These are phyloP conservation scores for Sapayoa aenigma DNA, from an alignment of 2,113 vertebrate genomes.

Conservation along the genomic window DNA sequence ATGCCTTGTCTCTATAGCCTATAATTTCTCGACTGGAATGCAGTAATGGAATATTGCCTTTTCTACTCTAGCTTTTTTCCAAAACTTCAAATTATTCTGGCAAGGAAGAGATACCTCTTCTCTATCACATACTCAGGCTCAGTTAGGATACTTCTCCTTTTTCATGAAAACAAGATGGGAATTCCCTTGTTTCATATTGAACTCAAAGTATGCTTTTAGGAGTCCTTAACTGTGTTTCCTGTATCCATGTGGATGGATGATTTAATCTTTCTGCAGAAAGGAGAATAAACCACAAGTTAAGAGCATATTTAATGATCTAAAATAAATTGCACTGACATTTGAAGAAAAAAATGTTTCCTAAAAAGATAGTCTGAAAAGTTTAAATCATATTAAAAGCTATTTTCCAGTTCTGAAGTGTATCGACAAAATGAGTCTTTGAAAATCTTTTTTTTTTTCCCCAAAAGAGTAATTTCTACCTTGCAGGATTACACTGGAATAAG, in stretches of 20 bases:
- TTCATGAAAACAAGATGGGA: not conserved
- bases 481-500: not conserved
- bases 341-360: not conserved
- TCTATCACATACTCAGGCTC: not conserved
- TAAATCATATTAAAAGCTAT: not conserved
- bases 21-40: not conserved
- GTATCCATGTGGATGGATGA: not conserved
- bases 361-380: not conserved
- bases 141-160: not conserved
- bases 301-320: not conserved
- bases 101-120: not conserved
- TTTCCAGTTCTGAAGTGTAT: not conserved
- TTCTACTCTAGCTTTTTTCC: not conserved
- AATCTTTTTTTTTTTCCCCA: not conserved
- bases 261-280: not conserved
- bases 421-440: not conserved
- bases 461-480: not conserved
- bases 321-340: not conserved
- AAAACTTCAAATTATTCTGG: not conserved
- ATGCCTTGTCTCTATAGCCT: not conserved
- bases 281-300: not conserved
- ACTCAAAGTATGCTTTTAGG: not conserved
- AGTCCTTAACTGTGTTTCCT: not conserved
- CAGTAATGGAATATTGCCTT: not conserved
- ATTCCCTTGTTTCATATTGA: not conserved